Evolutionary conservation across 2,113 vertebrate species (phyloP), one percentile per base, ranked within the genome.

Genomic region (Seriola rivoliana): DNA sequence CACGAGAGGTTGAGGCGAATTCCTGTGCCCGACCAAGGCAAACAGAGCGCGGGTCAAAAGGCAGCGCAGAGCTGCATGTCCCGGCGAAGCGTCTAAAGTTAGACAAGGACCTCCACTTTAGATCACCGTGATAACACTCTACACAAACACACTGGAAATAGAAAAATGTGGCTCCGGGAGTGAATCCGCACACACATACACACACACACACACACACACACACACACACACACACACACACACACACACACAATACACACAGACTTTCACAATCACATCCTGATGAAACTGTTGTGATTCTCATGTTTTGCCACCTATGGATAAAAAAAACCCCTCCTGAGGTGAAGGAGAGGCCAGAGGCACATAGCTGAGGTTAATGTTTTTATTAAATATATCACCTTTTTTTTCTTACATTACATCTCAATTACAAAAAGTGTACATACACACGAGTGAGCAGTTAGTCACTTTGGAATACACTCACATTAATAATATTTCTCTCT

Each of bases 341-440:
- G 66, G 62, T 63, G 50, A 91, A 38, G 66, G 40, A 85, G 44
- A 82, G 25, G 83, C 66, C 71, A 40, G 69, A 40, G 67, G 42
- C 32, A 3, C 66, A 79, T 19, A 75, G 36, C 69, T 91, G 89
- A 91, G 90, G 81, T 93, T 93, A 90, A 90, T 75, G 90, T 92
- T 92, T 94, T 94, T 94, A 94, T 95, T 95, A 93, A 95, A 95
- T 94, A 93, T 90, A 93, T 93, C 88, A 90, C 81, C 85, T 90
- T 88, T 85, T 90, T 85, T 85, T 89, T 75, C 55, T 87, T 91
- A 89, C 93, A 93, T 89, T 92, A 91, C 91, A 93, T 92, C 88
- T 90, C 86, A 94, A 88, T 93, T 93, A 95, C 90, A 95, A 95
- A 29, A 94, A 91, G 90, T 92, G 59, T 92, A 93, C 88, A 92